Percentiles rank a stretch among this genome's conserved stretches.
Evolutionary conservation across 2,888 invertebrate species (phyloP).

Genomic region (Polietes domitor): DNA sequence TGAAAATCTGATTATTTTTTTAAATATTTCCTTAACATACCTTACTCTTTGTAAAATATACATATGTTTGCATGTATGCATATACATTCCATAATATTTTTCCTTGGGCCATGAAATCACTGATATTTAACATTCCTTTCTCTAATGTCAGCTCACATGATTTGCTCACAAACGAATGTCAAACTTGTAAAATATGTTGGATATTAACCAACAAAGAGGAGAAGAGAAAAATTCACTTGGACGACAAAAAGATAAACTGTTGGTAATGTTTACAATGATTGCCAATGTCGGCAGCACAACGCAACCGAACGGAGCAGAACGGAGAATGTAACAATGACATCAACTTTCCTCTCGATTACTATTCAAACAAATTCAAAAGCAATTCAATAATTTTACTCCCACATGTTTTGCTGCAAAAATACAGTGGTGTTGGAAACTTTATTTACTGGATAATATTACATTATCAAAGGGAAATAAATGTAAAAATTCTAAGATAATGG

Average conservation of each 20-base stretch:
- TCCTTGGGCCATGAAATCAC: not conserved
- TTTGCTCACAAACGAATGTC: conserved; percentile 3
- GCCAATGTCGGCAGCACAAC: conserved; percentile 41
- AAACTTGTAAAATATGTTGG: not conserved
- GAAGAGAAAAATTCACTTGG: not conserved
- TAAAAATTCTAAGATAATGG: too few relatives aligned
- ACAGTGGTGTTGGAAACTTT: not conserved
- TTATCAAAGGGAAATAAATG: too few relatives aligned
- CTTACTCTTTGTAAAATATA: too few relatives aligned
- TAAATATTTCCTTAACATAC: too few relatives aligned
- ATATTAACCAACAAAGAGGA: not conserved
- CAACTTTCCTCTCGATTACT: conserved; percentile 55
- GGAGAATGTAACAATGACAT: conserved; percentile 47
- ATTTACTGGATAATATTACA: too few relatives aligned
- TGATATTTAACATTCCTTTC: not conserved
- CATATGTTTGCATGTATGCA: too few relatives aligned
- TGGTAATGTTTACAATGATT: conserved; percentile 35
- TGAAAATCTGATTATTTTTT: too few relatives aligned
- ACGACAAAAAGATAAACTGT: conserved; percentile 17
- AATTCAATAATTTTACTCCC: conserved; percentile 43
- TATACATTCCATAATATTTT: too few relatives aligned
- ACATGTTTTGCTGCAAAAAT: not conserved
- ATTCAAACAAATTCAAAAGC: conserved; percentile 62
- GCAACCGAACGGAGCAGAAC: not conserved
- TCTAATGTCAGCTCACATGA: not conserved